Evolutionary conservation across 2,888 invertebrate genomes (phyloP).

Genomic region (Hyles lineata): DNA sequence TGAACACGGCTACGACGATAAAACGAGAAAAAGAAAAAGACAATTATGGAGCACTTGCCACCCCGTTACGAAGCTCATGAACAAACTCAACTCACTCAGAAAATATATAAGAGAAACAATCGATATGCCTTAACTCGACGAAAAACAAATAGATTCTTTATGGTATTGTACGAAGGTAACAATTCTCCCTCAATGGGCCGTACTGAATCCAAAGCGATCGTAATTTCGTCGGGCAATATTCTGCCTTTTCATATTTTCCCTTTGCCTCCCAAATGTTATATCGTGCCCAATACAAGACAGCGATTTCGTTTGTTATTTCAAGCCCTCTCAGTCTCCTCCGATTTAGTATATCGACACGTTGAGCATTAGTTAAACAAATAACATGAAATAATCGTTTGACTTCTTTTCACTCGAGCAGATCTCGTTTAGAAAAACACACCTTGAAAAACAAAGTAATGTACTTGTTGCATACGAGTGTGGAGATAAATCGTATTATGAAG

Average conservation of each 20-base stretch:
- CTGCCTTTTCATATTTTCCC: slow-evolving; percentile 82
- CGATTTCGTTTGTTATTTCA: slow-evolving; percentile 82
- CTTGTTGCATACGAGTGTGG: slow-evolving; percentile 3
- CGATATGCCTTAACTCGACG: slow-evolving; percentile 60
- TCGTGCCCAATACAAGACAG: slow-evolving; percentile 75
- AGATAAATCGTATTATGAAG: neutral
- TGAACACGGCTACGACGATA: neutral
- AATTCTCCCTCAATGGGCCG: slow-evolving; percentile 81
- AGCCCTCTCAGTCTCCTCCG: slow-evolving; percentile 72
- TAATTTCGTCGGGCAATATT: slow-evolving; percentile 83
- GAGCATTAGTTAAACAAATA: slow-evolving; percentile 74
- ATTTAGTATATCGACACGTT: slow-evolving; percentile 76
- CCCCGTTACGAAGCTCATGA: slow-evolving; percentile 39
- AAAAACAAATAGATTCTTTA: slow-evolving; percentile 81
- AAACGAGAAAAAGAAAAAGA: neutral
- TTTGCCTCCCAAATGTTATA: slow-evolving; percentile 77
- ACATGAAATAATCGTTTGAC: slow-evolving; percentile 57
- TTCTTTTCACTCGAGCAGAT: slow-evolving; percentile 37
- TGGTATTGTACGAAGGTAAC: slow-evolving; percentile 80
- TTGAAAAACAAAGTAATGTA: slow-evolving; percentile 4
- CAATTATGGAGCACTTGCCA: slow-evolving; percentile 24
- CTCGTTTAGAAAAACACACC: neutral
- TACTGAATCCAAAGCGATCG: slow-evolving; percentile 81
- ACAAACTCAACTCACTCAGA: slow-evolving; percentile 42
- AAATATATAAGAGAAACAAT: slow-evolving; percentile 58